phyloP scores from a whole-genome alignment of 2,888 invertebrate species.

The Yponomeuta malinellus region DNA sequence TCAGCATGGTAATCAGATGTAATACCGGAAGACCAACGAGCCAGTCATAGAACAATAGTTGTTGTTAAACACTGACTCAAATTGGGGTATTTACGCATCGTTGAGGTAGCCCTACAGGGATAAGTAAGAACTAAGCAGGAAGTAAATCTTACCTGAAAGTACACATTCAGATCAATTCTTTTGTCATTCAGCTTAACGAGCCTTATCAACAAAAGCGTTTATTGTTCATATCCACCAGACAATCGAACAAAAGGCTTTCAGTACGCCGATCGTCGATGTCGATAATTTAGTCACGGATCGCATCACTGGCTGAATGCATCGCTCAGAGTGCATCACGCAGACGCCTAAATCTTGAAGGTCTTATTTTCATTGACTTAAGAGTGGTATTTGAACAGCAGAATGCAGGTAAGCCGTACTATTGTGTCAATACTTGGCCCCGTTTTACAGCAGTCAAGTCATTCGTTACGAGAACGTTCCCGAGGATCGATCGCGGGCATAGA shows the following conservation, averaged over 20 bases:
- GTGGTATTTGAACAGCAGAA: conserved; percentile 10
- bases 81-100: too few relatives aligned
- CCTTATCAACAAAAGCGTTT: not conserved
- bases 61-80: too few relatives aligned
- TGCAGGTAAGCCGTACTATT: conserved; percentile 37
- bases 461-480: not conserved
- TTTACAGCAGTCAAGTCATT: not conserved
- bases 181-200: not conserved
- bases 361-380: not conserved
- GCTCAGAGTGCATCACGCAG: conserved; percentile 34
- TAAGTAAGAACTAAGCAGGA: too few relatives aligned
- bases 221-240: not conserved
- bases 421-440: conserved; percentile 25
- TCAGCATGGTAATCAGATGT: too few relatives aligned
- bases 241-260: not conserved
- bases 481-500: not conserved
- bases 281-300: conserved; percentile 14
- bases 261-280: not conserved
- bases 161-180: not conserved
- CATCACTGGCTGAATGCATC: conserved; percentile 44
- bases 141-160: not conserved
- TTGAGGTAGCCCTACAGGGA: too few relatives aligned
- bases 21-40: too few relatives aligned
- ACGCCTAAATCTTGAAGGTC: conserved; percentile 19
- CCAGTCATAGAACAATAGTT: too few relatives aligned